Percentiles rank a stretch among this genome's conserved stretches.
phyloP scores from a whole-genome alignment of 1,140 invertebrate genomes.

The Lanistes nyassanus region DNA sequence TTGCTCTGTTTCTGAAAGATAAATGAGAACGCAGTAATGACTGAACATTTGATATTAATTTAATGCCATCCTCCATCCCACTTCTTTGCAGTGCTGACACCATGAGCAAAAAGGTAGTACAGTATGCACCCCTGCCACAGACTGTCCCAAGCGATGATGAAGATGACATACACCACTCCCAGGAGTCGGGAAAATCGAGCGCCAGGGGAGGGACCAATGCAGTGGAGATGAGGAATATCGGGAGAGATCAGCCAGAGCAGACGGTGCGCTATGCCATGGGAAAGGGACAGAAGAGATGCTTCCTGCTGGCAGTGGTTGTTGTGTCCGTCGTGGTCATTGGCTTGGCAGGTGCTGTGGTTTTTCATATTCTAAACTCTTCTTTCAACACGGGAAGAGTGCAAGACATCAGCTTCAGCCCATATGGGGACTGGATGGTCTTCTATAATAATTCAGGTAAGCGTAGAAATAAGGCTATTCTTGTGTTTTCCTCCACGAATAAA shows the following conservation, averaged over 20 bases:
- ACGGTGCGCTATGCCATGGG: no score
- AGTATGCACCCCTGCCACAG: conserved; percentile 14
- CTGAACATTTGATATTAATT: background rate
- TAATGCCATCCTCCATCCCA: background rate
- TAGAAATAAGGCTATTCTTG: background rate
- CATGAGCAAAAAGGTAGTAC: background rate
- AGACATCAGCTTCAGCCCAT: background rate
- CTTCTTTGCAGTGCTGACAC: background rate
- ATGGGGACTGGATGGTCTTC: conserved; percentile 17
- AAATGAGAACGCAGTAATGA: background rate
- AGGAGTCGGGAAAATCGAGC: background rate
- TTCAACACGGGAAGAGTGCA: background rate
- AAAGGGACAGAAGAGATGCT: background rate
- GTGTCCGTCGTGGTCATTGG: background rate
- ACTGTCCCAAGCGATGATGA: conserved; percentile 10
- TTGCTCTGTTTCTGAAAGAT: background rate
- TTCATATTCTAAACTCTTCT: background rate
- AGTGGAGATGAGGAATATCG: conserved; percentile 1
- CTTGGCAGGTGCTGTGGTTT: background rate
- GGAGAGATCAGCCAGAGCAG: background rate
- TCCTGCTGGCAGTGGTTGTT: background rate
- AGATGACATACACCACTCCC: background rate
- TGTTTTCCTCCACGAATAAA: background rate
- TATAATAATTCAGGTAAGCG: conserved; percentile 15
- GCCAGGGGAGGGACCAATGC: background rate